Base-by-base conservation (phyloP, 2,797 vertebrate species). In the Carapus acus region DNA sequence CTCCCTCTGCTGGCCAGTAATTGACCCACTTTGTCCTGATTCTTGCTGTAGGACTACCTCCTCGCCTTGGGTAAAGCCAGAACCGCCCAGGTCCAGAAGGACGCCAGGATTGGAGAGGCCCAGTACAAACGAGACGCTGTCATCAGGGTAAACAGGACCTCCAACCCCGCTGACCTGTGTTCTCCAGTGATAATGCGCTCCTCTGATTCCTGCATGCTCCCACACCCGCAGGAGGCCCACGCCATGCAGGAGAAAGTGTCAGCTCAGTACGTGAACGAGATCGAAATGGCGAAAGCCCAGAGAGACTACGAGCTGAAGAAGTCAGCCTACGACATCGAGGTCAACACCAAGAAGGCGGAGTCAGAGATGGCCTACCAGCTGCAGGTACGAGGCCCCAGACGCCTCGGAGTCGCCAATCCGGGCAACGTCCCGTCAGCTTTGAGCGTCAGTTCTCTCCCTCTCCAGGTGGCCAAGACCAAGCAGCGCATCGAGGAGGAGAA, bases 321-420 rank as follows among this genome's bases (percentile, higher is more conserved):
- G 71, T 92, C 94, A 0, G 67, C 72, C 0, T 96, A 94, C 1
- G 94, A 96, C 58, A 69, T 88, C 0, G 93, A 96, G 71, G 91
- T 96, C 73, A 94, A 94, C 85, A 90, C 85, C 46, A 91, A 91
- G 83, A 93, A 94, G 58, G 94, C 93, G 0, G 91, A 95, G 80
- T 93, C 93, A 6, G 94, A 96, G 74, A 87, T 96, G 85, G 94
- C 93, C 49, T 96, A 93, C 71, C 93, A 96, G 74, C 88, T 96
- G 22, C 93, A 96, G 93, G 93, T 95, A 79, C 68, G 15, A 16
- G 52, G 19, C 23, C 13, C 6, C 12, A 8, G 8, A 36, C 9
- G 5, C 24, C 9, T 27, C 24, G 24, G 24, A 27, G 9, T 27
- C 9, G 5, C 4, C 5, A 27, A 9, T 27, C 24, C 5, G 9